Evolutionary conservation across 37 sponge, comb jelly and placozoan species (phyloP).

Genomic region (Halichondria panicea): DNA sequence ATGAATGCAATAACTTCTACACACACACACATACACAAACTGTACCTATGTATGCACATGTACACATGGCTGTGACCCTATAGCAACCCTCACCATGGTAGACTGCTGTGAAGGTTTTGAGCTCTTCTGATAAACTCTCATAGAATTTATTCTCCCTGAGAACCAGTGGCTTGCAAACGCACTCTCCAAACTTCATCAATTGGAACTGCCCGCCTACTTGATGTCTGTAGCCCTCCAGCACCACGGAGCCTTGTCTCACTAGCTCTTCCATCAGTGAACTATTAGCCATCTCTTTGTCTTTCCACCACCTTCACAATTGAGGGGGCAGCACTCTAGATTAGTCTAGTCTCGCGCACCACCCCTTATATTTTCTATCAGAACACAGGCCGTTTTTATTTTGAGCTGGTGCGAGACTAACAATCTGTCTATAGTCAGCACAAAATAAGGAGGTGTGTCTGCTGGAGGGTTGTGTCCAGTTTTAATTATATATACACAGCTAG

Average conservation of each 20-base stretch:
- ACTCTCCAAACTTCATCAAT: conserved; percentile 51
- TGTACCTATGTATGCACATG: not conserved
- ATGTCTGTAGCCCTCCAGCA: conserved; percentile 62
- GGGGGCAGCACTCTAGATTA: too few species aligned
- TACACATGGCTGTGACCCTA: not conserved
- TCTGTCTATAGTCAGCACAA: too few species aligned
- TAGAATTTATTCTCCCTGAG: conserved; percentile 74
- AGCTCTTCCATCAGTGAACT: conserved; percentile 14
- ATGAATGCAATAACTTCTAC: too few species aligned
- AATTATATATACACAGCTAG: too few species aligned
- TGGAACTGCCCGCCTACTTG: conserved; percentile 86
- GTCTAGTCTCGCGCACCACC: too few species aligned
- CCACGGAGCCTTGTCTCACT: conserved; percentile 22
- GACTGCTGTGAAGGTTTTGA: conserved; percentile 45
- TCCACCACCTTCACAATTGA: too few species aligned
- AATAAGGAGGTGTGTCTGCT: too few species aligned
- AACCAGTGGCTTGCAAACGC: conserved; percentile 69
- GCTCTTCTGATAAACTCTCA: conserved; percentile 21
- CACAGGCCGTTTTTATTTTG: too few species aligned
- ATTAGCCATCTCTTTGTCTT: too few species aligned
- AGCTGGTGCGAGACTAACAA: too few species aligned
- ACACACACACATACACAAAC: not conserved
- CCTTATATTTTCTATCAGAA: too few species aligned
- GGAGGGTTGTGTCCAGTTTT: too few species aligned
- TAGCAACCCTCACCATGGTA: conserved; percentile 57